phyloP scores from a whole-genome alignment of 2,797 vertebrate genomes.

The Cirrhinus mrigala region DNA sequence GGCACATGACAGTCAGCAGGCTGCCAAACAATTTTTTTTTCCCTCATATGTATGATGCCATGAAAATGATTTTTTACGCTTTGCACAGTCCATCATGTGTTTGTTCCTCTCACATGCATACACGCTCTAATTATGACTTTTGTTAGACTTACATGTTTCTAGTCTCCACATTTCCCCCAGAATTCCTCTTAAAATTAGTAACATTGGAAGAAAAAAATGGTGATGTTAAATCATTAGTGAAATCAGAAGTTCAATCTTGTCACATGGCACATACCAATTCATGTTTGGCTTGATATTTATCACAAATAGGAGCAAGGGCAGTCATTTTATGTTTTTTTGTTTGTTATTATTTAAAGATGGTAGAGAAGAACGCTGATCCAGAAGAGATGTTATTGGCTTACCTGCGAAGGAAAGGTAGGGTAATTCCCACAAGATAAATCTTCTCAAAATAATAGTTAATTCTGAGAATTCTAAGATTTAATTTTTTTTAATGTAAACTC shows the following conservation, averaged over 20 bases:
- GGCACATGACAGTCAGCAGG: slow-evolving; percentile 34
- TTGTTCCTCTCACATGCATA: neutral
- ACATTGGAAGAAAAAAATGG: neutral
- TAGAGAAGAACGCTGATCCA: slow-evolving; percentile 80
- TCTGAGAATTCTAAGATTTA: too few species aligned
- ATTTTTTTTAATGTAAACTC: too few species aligned
- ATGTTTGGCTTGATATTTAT: neutral
- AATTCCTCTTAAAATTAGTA: neutral
- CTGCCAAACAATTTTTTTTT: neutral
- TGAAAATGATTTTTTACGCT: slow-evolving; percentile 23
- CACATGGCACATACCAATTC: neutral
- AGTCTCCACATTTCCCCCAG: neutral
- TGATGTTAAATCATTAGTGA: neutral
- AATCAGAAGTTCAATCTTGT: neutral
- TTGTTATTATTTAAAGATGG: slow-evolving; percentile 67
- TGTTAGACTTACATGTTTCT: neutral
- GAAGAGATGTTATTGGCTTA: slow-evolving; percentile 81
- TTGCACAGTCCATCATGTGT: neutral
- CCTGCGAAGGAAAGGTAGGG: slow-evolving; percentile 80
- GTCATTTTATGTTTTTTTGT: neutral
- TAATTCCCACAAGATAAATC: neutral
- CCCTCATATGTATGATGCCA: slow-evolving; percentile 9
- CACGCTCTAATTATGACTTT: neutral
- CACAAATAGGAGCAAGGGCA: neutral
- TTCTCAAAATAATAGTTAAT: neutral